These are phyloP conservation scores for Piaya cayana DNA, from an alignment of 2,113 vertebrate genomes.

Conservation along the genomic window DNA sequence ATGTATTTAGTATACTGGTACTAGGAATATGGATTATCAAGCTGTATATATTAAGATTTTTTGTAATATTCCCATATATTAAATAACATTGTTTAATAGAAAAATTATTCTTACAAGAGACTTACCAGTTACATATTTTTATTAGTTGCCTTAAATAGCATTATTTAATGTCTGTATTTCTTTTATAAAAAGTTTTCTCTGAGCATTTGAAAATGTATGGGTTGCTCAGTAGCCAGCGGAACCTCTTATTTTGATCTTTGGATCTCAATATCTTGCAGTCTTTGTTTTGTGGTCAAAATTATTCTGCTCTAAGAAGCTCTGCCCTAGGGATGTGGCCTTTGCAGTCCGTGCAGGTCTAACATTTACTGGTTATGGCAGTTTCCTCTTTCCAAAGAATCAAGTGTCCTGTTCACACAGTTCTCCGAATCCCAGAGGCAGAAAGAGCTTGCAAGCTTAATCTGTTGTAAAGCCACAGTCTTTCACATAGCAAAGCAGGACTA, in stretches of 20 bases:
- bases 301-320: background rate
- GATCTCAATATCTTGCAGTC: background rate
- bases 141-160: background rate
- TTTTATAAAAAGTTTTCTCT: background rate
- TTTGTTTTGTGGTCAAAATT: background rate
- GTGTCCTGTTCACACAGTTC: background rate
- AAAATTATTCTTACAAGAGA: background rate
- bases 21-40: background rate
- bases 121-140: background rate
- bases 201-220: background rate
- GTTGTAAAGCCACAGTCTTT: background rate
- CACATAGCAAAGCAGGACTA: background rate
- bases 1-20: conserved; percentile 14
- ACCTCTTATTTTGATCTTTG: background rate
- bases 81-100: background rate
- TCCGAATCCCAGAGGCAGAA: background rate
- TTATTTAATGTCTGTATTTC: background rate
- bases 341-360: background rate
- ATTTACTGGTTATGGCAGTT: background rate
- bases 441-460: background rate
- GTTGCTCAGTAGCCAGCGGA: background rate
- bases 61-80: background rate
- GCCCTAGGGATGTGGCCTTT: background rate
- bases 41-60: background rate
- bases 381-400: background rate